phyloP scores from a whole-genome alignment of 64 coral and sea anemone species.

The Trachythela sp. region DNA sequence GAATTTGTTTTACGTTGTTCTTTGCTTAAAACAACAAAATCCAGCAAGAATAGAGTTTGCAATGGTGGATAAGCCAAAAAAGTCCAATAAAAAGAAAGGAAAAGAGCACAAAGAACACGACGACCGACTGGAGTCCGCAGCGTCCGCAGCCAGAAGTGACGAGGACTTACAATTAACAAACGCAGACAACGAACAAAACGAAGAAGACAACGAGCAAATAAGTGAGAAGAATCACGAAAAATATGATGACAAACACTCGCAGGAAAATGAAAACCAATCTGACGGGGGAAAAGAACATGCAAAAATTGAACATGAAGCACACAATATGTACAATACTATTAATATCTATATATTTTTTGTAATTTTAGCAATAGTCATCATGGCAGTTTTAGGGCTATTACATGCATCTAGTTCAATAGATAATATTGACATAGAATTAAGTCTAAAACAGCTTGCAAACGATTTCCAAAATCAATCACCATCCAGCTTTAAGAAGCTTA shows the following conservation, averaged over 20 bases:
- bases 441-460: background rate
- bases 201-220: too few relatives aligned
- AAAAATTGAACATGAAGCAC: too few relatives aligned
- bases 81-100: too few relatives aligned
- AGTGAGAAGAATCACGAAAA: too few relatives aligned
- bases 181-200: background rate
- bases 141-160: background rate
- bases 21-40: too few relatives aligned
- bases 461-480: slow-evolving; percentile 56
- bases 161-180: background rate
- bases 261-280: too few relatives aligned
- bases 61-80: too few relatives aligned
- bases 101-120: background rate
- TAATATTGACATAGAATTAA: slow-evolving; percentile 22
- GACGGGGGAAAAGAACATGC: too few relatives aligned
- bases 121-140: background rate
- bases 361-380: background rate
- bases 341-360: background rate
- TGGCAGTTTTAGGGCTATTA: background rate
- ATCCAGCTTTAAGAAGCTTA: slow-evolving; percentile 56
- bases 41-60: too few relatives aligned
- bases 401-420: background rate
- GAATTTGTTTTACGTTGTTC: too few relatives aligned
- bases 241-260: too few relatives aligned
- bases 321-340: too few relatives aligned